Evolutionary conservation across 2,888 invertebrate genomes (phyloP), one percentile per base, ranked within the genome.

Genomic region (Prionchulus punctatus): DNA sequence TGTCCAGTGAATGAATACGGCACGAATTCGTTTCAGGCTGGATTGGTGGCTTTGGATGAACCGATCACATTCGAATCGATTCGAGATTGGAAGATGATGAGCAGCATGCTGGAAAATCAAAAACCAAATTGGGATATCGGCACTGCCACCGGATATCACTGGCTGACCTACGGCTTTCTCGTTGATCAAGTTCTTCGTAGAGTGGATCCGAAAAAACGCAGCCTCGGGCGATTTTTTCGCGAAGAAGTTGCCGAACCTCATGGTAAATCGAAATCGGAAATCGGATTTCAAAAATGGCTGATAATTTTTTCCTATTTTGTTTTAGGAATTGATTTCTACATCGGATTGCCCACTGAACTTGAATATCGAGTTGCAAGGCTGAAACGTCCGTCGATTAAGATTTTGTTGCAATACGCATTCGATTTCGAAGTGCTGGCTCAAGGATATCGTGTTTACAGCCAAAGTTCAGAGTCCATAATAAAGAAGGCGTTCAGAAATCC

Each of bases 91-190:
- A 64, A 66, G 2, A 57, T 60, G 0, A 65, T 74, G 45, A 66
- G 70, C n/a, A 48, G 60, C 18, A 54, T 73, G 12, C 57, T 71
- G 2, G 74, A 70, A 31, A 54, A 64, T 12, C 71, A 71, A 7
- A 62, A 62, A 51, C 72, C 74, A 4, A 61, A 63, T 12, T 74
- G 72, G 72, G 51, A 53, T 26, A 66, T 68, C 0, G 73, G 72
- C 64, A 66, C 66, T 3, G 59, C 64, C 18, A n/a, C n/a, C n/a
- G 74, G 72, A 21, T 75, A 75, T 62, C 75, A 75, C 62, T 71
- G 66, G 1, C 59, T 73, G 12, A 72, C 73, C 21, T 69, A 67
- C 58, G 75, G 74, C n/a, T 67, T 73, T 64, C 70, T 72, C 47
- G 66, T 71, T 7, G 74, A 75, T 59, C 71, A 70, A 48, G 64